Evolutionary conservation across 2,888 invertebrate species (phyloP).

Genomic region (Magallana nippona): DNA sequence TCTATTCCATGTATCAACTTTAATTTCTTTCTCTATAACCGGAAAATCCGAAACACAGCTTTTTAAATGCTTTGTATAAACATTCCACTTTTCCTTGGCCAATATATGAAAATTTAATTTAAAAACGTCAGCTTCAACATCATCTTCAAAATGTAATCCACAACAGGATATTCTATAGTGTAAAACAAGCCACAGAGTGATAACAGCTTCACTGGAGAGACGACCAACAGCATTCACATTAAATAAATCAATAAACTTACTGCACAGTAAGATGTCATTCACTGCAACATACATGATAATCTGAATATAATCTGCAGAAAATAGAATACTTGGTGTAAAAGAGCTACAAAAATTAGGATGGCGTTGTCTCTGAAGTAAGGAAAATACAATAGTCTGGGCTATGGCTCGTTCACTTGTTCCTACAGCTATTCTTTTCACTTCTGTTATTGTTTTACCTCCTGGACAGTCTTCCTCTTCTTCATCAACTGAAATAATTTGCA

Average conservation of each 20-base stretch:
- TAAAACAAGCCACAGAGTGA: neutral
- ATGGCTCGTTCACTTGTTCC: too few species aligned
- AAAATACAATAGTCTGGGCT: neutral
- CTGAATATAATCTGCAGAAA: neutral
- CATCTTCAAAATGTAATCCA: neutral
- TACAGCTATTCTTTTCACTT: too few species aligned
- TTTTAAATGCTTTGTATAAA: neutral
- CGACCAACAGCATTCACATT: neutral
- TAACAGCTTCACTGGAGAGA: neutral
- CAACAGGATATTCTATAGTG: slow-evolving; percentile 3
- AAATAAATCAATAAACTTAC: neutral
- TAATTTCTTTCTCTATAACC: neutral
- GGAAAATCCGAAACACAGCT: neutral
- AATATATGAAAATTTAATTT: neutral
- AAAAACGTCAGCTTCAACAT: neutral
- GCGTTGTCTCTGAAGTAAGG: neutral
- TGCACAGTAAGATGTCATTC: neutral
- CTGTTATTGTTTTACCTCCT: too few species aligned
- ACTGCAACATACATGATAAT: neutral
- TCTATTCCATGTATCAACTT: neutral
- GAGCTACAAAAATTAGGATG: neutral
- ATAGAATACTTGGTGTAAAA: neutral
- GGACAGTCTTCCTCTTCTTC: too few species aligned
- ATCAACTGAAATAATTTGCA: too few species aligned
- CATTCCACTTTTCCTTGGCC: neutral